These are phyloP conservation scores for Mustela lutreola DNA, from an alignment of 2,113 vertebrate species.

Conservation along the genomic window DNA sequence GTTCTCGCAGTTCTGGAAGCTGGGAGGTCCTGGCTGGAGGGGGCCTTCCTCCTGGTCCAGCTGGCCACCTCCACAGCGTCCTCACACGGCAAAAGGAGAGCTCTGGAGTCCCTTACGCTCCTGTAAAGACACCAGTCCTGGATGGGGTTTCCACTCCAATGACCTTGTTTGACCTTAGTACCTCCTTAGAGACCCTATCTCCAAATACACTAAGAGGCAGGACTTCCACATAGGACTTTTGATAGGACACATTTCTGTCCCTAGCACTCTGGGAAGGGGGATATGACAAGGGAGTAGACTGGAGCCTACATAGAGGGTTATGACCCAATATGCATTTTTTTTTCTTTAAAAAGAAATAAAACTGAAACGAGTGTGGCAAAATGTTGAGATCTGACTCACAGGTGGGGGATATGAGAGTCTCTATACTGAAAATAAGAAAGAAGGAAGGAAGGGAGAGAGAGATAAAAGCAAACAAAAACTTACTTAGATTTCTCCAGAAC, in stretches of 20 bases:
- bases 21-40: background rate
- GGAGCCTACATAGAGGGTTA: background rate
- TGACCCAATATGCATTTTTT: background rate
- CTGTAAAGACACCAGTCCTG: background rate
- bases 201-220: background rate
- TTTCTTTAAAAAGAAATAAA: background rate
- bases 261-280: background rate
- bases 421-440: background rate
- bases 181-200: background rate
- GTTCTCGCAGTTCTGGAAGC: background rate
- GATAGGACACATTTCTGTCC: background rate
- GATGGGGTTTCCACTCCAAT: background rate
- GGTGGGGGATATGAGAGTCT: background rate
- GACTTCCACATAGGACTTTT: background rate
- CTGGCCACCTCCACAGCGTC: background rate
- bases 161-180: background rate
- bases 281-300: background rate
- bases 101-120: background rate
- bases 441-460: background rate
- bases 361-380: background rate
- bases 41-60: background rate
- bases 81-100: background rate
- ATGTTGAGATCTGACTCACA: background rate
- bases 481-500: background rate
- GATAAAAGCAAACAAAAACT: background rate